Evolutionary conservation across 1,140 invertebrate species (phyloP), one percentile per base, ranked within the genome.

Genomic region (Eueides isabella): DNA sequence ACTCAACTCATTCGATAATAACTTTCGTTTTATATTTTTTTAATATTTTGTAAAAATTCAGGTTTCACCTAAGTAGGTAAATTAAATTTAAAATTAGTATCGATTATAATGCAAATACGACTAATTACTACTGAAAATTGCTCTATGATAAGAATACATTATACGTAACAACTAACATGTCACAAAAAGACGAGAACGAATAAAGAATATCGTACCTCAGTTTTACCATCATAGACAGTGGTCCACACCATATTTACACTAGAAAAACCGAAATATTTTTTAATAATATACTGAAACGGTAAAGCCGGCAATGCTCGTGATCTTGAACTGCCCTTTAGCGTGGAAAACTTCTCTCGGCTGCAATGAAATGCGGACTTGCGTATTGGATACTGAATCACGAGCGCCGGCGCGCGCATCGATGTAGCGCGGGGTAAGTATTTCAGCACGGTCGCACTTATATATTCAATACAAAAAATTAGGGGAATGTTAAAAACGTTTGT

Each of bases 261-360:
- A 68, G 65, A 78, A 48, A 61, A 67, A 76, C 83, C 79, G 70
- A 88, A 76, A 77, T 77, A 81, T 84, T 78, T 85, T 75, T 81
- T 82, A 76, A 72, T 75, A 76, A 80, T 84, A 75, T 74, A 77
- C 71, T 78, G 76, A 78, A 77, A 77, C 78, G 82, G 83, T 84
- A 80, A 78, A 80, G 81, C 82, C 69, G 75, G 78, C 82, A 82
- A 83, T 85, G 82, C 83, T 82, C 82, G 84, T 92, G 91, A 93
- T 91, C 91, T 93, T 92, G 91, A 92, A 91, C 88, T 92, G 91
- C 85, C 91, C 91, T 92, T 92, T 84, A 80, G 77, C 75, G 83
- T 84, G 81, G 84, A 87, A 92, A 89, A 82, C 82, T 82, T 85
- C 84, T 83, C 85, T 80, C 84, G 84, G 80, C 85, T 86, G 78